phyloP scores from a whole-genome alignment of 2,113 vertebrate genomes.

The Neomonachus schauinslandi region DNA sequence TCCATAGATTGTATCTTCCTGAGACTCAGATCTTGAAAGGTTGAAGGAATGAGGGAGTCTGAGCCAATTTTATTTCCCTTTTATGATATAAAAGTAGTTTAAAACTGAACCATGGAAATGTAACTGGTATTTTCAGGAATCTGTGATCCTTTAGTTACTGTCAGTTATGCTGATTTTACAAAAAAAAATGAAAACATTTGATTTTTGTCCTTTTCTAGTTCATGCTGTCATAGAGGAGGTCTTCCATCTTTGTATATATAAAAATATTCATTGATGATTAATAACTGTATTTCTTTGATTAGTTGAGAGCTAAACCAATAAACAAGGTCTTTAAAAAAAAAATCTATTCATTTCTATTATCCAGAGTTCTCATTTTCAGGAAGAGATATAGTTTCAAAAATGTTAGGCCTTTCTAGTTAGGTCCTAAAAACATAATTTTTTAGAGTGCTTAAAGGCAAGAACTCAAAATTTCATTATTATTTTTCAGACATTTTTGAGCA shows the following conservation, averaged over 20 bases:
- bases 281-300: neutral
- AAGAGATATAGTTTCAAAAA: conserved; percentile 18
- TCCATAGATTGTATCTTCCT: neutral
- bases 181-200: neutral
- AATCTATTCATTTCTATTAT: neutral
- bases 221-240: neutral
- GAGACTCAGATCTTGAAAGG: neutral
- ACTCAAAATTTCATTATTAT: conserved; percentile 3
- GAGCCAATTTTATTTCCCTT: neutral
- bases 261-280: conserved; percentile 24
- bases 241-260: neutral
- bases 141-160: neutral
- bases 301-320: neutral
- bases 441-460: neutral
- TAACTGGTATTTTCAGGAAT: neutral
- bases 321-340: neutral
- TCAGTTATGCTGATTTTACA: neutral
- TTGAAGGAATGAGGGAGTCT: neutral
- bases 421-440: neutral
- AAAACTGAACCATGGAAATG: neutral
- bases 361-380: neutral
- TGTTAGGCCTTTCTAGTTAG: neutral
- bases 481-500: neutral
- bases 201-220: neutral
- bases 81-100: neutral